Conservation (phyloP, 2,888 invertebrate genomes). For the Harpalus rufipes region DNA sequence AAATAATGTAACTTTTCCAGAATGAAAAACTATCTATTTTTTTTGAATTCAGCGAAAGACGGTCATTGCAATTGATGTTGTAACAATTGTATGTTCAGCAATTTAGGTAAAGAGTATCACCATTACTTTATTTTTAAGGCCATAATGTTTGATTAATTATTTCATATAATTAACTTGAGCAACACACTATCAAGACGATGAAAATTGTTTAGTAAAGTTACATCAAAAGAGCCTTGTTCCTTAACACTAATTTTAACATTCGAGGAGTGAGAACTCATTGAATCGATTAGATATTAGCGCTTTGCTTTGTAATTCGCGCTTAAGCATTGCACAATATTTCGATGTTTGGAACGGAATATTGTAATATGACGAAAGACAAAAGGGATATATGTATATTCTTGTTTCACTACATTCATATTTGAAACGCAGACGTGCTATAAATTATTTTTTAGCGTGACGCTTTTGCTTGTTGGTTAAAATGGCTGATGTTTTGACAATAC, state of each 20-base stretch:
- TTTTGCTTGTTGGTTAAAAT: conserved; percentile 29
- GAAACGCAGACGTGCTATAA: conserved; percentile 42
- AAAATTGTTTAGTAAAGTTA: conserved; percentile 38
- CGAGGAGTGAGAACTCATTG: conserved; percentile 12
- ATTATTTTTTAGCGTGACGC: conserved; percentile 31
- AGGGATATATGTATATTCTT: conserved; percentile 37
- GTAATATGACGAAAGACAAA: conserved; percentile 43
- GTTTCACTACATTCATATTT: conserved; percentile 46
- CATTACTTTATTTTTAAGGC: conserved; percentile 3
- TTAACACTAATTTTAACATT: conserved; percentile 33
- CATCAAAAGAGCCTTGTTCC: conserved; percentile 20
- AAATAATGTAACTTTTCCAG: not conserved
- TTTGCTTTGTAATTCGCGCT: conserved; percentile 17
- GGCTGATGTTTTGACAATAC: conserved; percentile 32
- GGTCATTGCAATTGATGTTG: conserved; percentile 6
- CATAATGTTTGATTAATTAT: conserved; percentile 47
- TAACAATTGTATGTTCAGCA: not conserved
- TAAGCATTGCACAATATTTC: conserved; percentile 33
- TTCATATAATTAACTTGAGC: conserved; percentile 41
- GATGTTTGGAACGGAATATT: conserved; percentile 5
- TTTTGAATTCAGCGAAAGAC: not conserved
- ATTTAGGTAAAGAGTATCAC: conserved; percentile 34
- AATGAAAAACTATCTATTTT: not conserved
- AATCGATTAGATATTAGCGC: conserved; percentile 46
- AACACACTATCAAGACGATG: conserved; percentile 25